Base-by-base conservation (phyloP, 1,140 invertebrate genomes). In the Brachionus calyciflorus region DNA sequence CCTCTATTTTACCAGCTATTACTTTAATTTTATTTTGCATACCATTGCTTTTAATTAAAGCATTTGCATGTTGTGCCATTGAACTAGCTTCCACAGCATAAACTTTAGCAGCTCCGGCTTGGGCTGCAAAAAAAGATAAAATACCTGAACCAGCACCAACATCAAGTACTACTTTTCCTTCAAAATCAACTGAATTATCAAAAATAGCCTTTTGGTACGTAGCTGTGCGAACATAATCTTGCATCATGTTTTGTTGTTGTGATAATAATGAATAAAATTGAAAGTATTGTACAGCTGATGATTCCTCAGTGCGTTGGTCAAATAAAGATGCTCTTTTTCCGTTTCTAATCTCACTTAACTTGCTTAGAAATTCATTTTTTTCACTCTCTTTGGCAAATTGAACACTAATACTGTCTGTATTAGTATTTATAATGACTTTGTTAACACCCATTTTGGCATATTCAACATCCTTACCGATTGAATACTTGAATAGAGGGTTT, bases 171-270 rank as follows among this genome's bases (percentile, higher is more conserved):
- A 65, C 37, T 83, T 89, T 89, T 77, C 87, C 87, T 81, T 90
- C 89, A 83, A 99, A 99, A 84, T 99, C 96, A 76, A 90, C 88
- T 28, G 92, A 86, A 86, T 99, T 99, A 49, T 91, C 90, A 17
- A 97, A 86, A 84, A 99, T 97, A 55, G 96, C 95, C 81, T 92
- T 89, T 84, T 99, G 96, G 86, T 99, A 99, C 57, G 96, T 98
- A 80, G 93, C 94, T 26, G 96, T 99, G 79, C 96, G 88, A 55
- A 99, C 93, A 83, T 96, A 99, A 85, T 99, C 96, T 87, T 89
- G 88, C 92, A 99, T 94, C 96, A 99, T 99, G 82, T 99, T 99
- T 86, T 99, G 96, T 85, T 99, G 96, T 84, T 99, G 96, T 55
- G 94, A 97, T 70, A 99, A 86, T 86, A 97, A 98, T 70, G 96